phyloP scores from a whole-genome alignment of 2,113 vertebrate species.

The Bothrops jararaca region DNA sequence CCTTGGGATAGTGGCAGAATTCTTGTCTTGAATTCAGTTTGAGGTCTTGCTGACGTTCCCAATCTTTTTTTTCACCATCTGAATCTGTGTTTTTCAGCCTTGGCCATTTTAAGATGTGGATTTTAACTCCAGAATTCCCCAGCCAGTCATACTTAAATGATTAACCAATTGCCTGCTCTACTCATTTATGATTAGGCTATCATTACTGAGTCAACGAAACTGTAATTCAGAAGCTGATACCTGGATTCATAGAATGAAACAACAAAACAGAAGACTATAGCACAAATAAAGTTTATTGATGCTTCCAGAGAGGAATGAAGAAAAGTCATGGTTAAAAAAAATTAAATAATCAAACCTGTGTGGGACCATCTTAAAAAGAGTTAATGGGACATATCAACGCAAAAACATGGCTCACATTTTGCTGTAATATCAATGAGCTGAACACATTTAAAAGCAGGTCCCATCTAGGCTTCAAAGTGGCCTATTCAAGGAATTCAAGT shows the following conservation, averaged over 20 bases:
- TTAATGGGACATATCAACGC: neutral
- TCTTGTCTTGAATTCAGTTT: neutral
- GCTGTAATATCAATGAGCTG: neutral
- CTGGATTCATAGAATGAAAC: neutral
- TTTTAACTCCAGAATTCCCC: neutral
- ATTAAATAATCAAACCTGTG: neutral
- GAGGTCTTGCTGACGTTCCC: neutral
- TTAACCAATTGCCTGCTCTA: neutral
- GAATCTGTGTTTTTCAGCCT: neutral
- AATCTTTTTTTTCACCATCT: neutral
- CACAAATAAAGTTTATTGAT: conserved; percentile 8
- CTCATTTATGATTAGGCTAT: neutral
- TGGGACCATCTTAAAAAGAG: neutral
- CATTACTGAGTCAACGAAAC: neutral
- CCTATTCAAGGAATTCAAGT: neutral
- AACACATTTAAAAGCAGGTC: neutral
- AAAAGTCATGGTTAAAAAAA: neutral
- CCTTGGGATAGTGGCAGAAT: neutral
- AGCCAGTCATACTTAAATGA: neutral
- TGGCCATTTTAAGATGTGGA: neutral
- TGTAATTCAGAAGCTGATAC: neutral
- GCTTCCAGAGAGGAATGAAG: neutral
- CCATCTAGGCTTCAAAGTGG: too few relatives aligned
- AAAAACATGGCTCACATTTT: neutral
- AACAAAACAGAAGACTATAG: neutral